Base-by-base conservation (phyloP, 2,113 vertebrate species). In the Microcebus murinus region DNA sequence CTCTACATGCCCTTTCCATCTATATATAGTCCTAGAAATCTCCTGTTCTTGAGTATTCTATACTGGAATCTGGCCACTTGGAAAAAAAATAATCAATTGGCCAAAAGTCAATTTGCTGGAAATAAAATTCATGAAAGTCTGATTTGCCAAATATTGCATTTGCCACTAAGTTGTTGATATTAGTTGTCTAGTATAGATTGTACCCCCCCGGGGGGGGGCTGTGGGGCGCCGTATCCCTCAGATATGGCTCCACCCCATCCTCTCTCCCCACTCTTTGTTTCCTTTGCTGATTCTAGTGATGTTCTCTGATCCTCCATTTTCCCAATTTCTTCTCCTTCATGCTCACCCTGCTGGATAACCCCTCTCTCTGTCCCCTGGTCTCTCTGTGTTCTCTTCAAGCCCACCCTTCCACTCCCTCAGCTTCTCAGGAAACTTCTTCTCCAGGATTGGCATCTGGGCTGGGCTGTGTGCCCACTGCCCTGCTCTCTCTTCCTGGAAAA, bases 331-430 rank as follows among this genome's bases (percentile, higher is more conserved):
- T 68, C 92, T 83, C 34, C 23, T 7, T 8, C 13, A 0, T 12
- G 42, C 70, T 27, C 14, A 17, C 59, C n/a, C 36, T 61, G 25
- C 59, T 14, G 2, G 17, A 8, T 34, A 42, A 4, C 39, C 20
- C 86, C 20, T 59, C 12, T 91, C 48, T 61, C 15, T 55, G 12
- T 4, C 6, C 55, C 31, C 59, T 20, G 13, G 6, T 73, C 7
- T 20, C 20, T 57, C 8, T 4, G 6, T 10, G 10, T 25, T 61
- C 27, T 29, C 21, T 9, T 50, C 25, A 42, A 52, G 5, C 25
- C 15, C 3, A 3, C 4, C 3, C 8, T n/a, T 1, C 4, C 4
- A 14, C 9, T 0, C 0, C 8, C 42, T 15, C 42, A 1, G 1
- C 13, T 31, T 29, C 57, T 84, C 9, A 59, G 34, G 39, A 61